Conservation (phyloP, 2,113 vertebrate species). For the Platanista minor region DNA sequence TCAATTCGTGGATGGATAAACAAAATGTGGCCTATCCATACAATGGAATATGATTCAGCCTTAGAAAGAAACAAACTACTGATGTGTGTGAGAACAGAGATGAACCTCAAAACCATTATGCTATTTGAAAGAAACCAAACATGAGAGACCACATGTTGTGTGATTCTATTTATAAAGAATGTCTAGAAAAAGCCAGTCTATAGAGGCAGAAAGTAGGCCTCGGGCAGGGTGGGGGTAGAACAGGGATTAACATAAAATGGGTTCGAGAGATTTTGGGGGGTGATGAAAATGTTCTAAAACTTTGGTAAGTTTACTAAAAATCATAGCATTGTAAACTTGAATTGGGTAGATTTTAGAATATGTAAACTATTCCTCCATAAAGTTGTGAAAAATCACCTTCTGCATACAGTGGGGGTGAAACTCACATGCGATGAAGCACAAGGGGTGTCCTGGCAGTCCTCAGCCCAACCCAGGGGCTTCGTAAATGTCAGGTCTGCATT, state of each 20-base stretch:
- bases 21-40: no score
- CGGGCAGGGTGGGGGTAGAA: neutral
- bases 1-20: neutral
- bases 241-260: neutral
- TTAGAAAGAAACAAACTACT: neutral
- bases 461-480: rapidly evolving
- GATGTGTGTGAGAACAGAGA: rapidly evolving
- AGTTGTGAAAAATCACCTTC: neutral
- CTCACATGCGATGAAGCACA: rapidly evolving
- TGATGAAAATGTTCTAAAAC: neutral
- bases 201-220: neutral
- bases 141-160: neutral
- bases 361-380: neutral
- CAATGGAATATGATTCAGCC: neutral
- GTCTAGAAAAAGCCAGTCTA: neutral
- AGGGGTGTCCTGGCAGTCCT: rapidly evolving
- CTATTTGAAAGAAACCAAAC: neutral
- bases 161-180: neutral
- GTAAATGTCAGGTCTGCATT: neutral
- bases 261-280: neutral
- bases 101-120: neutral
- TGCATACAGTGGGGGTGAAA: no score
- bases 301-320: neutral
- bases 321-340: neutral
- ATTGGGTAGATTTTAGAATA: neutral